Conservation (phyloP, 2,888 invertebrate species). For the Andrena bucephala region DNA sequence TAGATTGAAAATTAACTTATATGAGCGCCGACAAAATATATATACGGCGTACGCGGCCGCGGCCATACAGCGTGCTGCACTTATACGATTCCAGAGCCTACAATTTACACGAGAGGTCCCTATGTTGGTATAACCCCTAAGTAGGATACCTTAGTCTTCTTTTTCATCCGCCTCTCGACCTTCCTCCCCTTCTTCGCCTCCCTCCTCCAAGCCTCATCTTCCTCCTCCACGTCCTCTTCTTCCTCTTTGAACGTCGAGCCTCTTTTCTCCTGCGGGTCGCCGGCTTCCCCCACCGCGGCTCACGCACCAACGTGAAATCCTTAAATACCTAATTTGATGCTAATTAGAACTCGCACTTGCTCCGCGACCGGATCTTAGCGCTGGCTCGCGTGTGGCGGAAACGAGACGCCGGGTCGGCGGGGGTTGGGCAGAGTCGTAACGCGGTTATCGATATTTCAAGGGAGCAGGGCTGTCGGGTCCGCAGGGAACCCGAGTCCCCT, state of each 20-base stretch:
- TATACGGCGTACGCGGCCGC: constrained; percentile 45
- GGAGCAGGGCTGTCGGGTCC: background rate
- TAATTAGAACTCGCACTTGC: constrained; percentile 77
- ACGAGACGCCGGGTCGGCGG: background rate
- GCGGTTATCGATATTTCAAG: constrained; percentile 42
- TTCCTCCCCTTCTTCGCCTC: constrained; percentile 22
- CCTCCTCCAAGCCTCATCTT: constrained; percentile 11
- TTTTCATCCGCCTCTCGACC: constrained; percentile 44
- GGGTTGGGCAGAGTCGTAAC: background rate
- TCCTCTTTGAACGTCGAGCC: constrained; percentile 21
- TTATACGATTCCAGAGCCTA: constrained; percentile 79
- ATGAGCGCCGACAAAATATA: constrained; percentile 84
- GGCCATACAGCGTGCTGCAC: constrained; percentile 69
- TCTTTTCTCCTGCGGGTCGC: constrained; percentile 7
- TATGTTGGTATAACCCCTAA: constrained; percentile 79
- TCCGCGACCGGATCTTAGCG: constrained; percentile 29
- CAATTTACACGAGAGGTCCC: constrained; percentile 80
- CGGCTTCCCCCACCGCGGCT: constrained; percentile 38
- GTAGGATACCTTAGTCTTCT: constrained; percentile 64
- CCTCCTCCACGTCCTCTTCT: constrained; percentile 6
- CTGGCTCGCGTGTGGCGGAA: constrained; percentile 41
- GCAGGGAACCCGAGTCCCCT: background rate
- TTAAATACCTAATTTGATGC: constrained; percentile 82
- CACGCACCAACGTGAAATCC: constrained; percentile 77
- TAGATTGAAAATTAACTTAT: constrained; percentile 86